Evolutionary conservation across 2,888 invertebrate genomes (phyloP), one percentile per base, ranked within the genome.

Genomic region (Drosophila mettleri): DNA sequence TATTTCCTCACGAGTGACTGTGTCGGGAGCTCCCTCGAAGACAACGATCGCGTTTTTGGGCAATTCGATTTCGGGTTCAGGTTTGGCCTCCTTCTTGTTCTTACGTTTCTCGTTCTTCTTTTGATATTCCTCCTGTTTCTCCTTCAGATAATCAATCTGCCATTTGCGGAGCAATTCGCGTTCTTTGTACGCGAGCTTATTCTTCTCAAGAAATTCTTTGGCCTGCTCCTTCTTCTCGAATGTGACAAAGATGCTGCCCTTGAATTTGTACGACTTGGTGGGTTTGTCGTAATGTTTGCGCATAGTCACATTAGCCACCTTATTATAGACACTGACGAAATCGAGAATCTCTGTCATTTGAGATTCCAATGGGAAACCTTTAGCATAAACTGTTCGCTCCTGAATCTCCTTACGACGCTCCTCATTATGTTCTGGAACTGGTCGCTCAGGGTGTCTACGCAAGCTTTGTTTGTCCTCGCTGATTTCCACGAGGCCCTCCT

Each of bases 181-280:
- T 0, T 95, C 95, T 0, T 93, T 93, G 80, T 94, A 97, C 84
- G 96, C 96, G 6, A 96, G 93, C 69, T 94, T 94, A 76, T 96
- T 95, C 20, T 93, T 92, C 20, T 94, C 94, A 36, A 97, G 91
- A 90, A 98, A 97, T 67, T 95, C 95, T 80, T 96, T 95, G 3
- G 97, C 97, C 89, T 95, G 94, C 58, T 98, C 98, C 57, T 94
- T 93, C 31, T 95, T 95, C 82, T 95, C 94, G 92, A 98, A 99
- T 6, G 97, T 96, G 10, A 95, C 95, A 92, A 98, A 98, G 51
- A 98, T 95, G 1, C 99, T 99, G 52, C 99, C 99, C 93, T 99
- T 97, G 90, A 97, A 97, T 66, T 94, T 91, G 53, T 94, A 93
- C 48, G 94, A 93, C 89, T 95, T 95, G 2, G 94, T 93, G 1